Percentiles rank a stretch among this genome's conserved stretches.
phyloP scores from a whole-genome alignment of 2,888 invertebrate genomes.

The Stenodema calcarata region DNA sequence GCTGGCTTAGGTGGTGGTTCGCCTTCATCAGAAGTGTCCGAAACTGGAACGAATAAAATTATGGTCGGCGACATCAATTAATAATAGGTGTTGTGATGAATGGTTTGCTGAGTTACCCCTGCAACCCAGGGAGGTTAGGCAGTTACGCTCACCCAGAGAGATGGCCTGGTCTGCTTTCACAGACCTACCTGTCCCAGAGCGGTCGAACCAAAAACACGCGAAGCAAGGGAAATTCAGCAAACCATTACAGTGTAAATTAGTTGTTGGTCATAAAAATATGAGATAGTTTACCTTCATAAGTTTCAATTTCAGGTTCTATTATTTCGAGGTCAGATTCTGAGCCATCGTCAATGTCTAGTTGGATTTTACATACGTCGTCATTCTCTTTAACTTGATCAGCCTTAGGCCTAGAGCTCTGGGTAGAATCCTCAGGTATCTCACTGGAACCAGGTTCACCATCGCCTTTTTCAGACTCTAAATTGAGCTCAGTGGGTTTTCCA shows the following conservation, averaged over 20 bases:
- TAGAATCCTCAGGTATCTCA: neutral
- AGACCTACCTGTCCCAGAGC: too few species aligned
- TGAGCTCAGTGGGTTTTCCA: neutral
- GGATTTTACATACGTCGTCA: neutral
- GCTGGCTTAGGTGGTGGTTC: neutral
- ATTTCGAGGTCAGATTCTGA: slow-evolving; percentile 27
- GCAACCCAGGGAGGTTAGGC: too few species aligned
- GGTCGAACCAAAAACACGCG: too few species aligned
- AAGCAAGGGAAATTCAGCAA: too few species aligned
- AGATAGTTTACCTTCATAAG: slow-evolving; percentile 1
- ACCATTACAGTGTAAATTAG: too few species aligned
- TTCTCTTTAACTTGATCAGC: neutral
- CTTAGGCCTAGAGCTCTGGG: neutral
- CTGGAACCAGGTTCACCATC: neutral
- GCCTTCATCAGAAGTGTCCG: slow-evolving; percentile 27
- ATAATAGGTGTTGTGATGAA: too few species aligned
- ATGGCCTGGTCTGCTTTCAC: too few species aligned
- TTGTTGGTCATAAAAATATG: neutral
- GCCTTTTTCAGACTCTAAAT: too few species aligned
- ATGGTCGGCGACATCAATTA: neutral
- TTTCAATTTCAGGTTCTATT: slow-evolving; percentile 28
- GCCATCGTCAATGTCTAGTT: neutral
- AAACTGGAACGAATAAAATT: neutral
- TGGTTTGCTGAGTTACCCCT: too few species aligned
- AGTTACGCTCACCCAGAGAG: too few species aligned